These are phyloP conservation scores for Pogonophryne albipinna DNA, from an alignment of 2,797 vertebrate species.

Conservation along the genomic window DNA sequence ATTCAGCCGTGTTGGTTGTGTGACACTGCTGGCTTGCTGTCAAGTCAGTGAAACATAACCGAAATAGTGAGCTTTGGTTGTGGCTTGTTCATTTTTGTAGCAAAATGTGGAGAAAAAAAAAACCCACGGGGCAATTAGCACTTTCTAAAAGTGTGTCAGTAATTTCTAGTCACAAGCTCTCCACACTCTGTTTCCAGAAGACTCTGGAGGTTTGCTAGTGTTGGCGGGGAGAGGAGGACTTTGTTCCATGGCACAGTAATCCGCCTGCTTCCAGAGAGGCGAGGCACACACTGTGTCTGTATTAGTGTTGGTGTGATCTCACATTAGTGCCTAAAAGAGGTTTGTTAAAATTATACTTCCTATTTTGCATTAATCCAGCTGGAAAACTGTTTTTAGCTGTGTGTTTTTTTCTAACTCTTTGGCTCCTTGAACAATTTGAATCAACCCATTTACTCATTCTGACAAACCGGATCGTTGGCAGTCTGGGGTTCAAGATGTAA, in stretches of 20 bases:
- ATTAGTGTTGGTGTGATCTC: constrained; percentile 47
- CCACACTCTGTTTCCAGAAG: constrained; percentile 55
- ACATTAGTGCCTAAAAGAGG: constrained; percentile 32
- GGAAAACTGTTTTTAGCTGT: constrained; percentile 6
- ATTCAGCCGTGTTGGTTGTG: neutral
- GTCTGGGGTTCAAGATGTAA: neutral
- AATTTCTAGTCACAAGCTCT: constrained; percentile 76
- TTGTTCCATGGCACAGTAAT: constrained; percentile 68
- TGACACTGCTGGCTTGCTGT: constrained; percentile 3
- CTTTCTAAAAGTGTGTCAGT: constrained; percentile 74
- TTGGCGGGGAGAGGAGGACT: constrained; percentile 57
- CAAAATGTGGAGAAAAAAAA: constrained; percentile 26
- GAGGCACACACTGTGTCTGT: constrained; percentile 36
- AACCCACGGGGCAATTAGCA: constrained; percentile 69
- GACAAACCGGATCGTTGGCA: neutral
- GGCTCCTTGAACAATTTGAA: constrained; percentile 37
- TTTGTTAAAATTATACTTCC: constrained; percentile 25
- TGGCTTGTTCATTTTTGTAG: constrained; percentile 20
- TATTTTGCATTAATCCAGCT: constrained; percentile 31
- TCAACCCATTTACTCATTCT: constrained; percentile 26
- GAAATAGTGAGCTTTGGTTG: neutral
- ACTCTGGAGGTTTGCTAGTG: constrained; percentile 62
- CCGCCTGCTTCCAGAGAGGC: constrained; percentile 45
- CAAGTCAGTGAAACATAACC: neutral
- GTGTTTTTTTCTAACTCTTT: constrained; percentile 4